These are phyloP conservation scores for Kobus ellipsiprymnus DNA, from an alignment of 2,113 vertebrate species.

Conservation along the genomic window DNA sequence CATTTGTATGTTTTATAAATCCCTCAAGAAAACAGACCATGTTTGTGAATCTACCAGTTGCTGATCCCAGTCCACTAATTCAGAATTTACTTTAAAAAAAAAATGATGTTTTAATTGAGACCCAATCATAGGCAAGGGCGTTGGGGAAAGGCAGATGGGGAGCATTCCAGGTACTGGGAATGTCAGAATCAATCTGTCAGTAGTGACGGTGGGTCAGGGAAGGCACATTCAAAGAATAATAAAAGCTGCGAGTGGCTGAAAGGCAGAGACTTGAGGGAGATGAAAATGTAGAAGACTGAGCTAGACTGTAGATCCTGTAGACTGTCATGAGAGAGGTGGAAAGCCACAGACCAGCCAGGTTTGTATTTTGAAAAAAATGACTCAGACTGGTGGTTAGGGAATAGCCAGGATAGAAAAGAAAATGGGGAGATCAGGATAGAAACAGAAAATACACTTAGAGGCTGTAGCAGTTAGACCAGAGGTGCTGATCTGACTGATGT, in stretches of 20 bases:
- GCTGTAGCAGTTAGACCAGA: neutral
- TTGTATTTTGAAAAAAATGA: neutral
- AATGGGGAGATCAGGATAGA: neutral
- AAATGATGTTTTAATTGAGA: constrained; percentile 2
- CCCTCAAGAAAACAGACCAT: neutral
- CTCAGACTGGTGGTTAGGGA: neutral
- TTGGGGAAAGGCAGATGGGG: neutral
- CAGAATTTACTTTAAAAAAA: neutral
- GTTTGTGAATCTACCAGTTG: neutral
- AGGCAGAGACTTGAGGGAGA: neutral
- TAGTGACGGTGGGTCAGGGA: neutral
- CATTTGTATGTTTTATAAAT: neutral
- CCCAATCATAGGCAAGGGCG: neutral
- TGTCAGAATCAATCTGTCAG: neutral
- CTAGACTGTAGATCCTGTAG: neutral
- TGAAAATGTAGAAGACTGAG: neutral
- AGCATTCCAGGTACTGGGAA: neutral
- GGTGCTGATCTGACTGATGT: neutral
- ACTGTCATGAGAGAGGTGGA: neutral
- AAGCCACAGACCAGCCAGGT: neutral
- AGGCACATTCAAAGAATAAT: neutral
- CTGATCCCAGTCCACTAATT: neutral
- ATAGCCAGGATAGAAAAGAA: neutral
- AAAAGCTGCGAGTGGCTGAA: neutral
- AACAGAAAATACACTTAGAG: neutral